These are phyloP conservation scores for Sipha maydis DNA, from an alignment of 2,888 invertebrate genomes.

Conservation along the genomic window DNA sequence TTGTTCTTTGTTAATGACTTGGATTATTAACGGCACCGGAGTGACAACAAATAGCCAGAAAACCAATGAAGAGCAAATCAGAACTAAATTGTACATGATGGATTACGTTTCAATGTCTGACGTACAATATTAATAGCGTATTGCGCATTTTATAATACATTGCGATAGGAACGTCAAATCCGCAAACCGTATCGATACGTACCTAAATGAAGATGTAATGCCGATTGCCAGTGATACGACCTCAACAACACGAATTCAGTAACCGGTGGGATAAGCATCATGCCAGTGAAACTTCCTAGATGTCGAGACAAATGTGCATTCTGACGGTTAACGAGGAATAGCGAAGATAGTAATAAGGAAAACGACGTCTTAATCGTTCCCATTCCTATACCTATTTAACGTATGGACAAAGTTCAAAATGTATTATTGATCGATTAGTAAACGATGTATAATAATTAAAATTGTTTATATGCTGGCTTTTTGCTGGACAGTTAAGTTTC, in stretches of 20 bases:
- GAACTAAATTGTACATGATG: not conserved
- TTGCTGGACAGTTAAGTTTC: no score
- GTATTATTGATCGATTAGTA: no score
- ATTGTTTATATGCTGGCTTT: no score
- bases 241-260: not conserved
- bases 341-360: constrained; percentile 11
- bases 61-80: not conserved
- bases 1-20: not conserved
- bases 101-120: not conserved
- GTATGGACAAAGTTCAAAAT: no score
- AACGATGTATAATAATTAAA: no score
- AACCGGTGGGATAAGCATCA: constrained; percentile 11
- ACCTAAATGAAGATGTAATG: constrained; percentile 12
- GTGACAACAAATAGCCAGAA: constrained; percentile 33
- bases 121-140: not conserved
- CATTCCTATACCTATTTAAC: constrained; percentile 10
- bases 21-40: constrained; percentile 20
- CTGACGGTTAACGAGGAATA: not conserved
- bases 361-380: constrained; percentile 31
- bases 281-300: constrained; percentile 41
- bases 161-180: no score
- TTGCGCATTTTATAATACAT: no score
- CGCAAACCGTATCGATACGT: not conserved
- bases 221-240: not conserved
- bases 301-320: constrained; percentile 20